Conservation (phyloP, 2,888 invertebrate genomes). For the Cantharis lateralis region DNA sequence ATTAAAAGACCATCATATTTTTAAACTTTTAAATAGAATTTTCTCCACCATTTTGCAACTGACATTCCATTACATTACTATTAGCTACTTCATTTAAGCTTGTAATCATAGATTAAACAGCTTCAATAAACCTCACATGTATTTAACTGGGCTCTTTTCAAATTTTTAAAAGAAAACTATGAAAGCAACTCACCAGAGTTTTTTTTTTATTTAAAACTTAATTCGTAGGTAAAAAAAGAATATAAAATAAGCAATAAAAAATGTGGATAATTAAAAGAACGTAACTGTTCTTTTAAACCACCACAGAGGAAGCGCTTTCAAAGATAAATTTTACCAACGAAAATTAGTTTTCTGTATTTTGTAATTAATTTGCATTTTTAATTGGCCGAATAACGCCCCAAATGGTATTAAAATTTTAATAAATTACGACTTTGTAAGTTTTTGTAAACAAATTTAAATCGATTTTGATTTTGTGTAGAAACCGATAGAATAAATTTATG, state of each 20-base stretch:
- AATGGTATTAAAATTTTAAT: background rate
- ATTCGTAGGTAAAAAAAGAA: background rate
- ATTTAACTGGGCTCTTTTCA: too few species aligned
- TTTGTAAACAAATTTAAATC: constrained; percentile 1
- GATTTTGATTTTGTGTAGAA: background rate
- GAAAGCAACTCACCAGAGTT: background rate
- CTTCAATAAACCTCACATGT: too few species aligned
- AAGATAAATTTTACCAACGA: background rate
- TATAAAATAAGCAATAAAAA: background rate
- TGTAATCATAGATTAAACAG: too few species aligned
- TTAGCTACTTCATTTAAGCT: background rate
- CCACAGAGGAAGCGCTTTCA: background rate
- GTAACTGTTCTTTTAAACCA: background rate
- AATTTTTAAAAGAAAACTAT: too few species aligned
- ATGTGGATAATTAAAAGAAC: background rate
- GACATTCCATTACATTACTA: background rate
- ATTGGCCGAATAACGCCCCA: background rate
- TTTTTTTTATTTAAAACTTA: background rate
- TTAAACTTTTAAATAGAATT: background rate
- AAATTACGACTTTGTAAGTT: background rate
- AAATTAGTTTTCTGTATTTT: background rate
- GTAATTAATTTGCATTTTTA: background rate
- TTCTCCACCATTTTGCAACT: background rate
- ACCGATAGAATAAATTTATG: constrained; percentile 5
- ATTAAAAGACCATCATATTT: background rate